Evolutionary conservation across 2,113 vertebrate genomes (phyloP).

Genomic region (Alligator mississippiensis): DNA sequence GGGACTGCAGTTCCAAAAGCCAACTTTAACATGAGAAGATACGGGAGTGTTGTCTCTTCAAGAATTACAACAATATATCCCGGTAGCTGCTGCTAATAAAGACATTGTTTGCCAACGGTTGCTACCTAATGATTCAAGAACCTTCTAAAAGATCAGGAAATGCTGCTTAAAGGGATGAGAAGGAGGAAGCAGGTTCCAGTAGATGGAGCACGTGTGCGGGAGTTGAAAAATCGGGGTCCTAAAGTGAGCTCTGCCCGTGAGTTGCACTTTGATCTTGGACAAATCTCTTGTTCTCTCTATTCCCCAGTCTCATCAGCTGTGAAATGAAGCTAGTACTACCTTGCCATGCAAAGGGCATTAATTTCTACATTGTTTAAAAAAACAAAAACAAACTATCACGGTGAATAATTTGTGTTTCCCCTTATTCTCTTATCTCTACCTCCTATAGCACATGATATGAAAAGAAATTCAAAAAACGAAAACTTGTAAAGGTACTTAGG

Average conservation of each 20-base stretch:
- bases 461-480: neutral
- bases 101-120: neutral
- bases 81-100: neutral
- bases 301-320: neutral
- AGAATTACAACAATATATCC: neutral
- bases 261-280: neutral
- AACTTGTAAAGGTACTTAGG: neutral
- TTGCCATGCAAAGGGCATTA: neutral
- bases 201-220: neutral
- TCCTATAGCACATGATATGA: rapidly evolving
- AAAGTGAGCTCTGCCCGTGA: too few species aligned
- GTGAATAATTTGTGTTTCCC: neutral
- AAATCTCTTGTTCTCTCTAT: neutral
- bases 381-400: neutral
- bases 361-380: neutral
- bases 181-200: neutral
- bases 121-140: neutral
- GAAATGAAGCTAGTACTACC: neutral
- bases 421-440: neutral
- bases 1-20: neutral
- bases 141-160: neutral
- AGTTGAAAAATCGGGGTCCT: too few species aligned
- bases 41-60: neutral
- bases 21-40: neutral
- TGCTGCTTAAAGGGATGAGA: neutral